A percentile compares a stretch with the other conserved stretches of the same genome.
Conservation (phyloP, 2,797 vertebrate genomes). For the Semotilus atromaculatus region DNA sequence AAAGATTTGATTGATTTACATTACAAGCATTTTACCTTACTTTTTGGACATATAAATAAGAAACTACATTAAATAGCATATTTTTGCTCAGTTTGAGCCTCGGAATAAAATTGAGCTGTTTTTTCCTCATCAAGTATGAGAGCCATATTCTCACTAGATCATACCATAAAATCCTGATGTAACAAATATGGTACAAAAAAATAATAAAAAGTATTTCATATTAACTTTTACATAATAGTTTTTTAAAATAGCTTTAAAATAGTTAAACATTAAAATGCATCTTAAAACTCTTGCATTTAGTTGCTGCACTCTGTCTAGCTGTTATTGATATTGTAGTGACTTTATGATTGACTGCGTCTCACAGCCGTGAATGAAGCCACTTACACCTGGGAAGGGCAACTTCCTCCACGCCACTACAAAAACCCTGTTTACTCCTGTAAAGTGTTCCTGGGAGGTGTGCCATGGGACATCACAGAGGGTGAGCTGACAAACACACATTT, state of each 20-base stretch:
- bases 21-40: not conserved
- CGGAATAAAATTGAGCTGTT: not conserved
- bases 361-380: slow-evolving; percentile 96
- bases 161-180: not conserved
- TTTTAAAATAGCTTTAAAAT: too few species aligned
- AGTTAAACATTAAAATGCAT: not conserved
- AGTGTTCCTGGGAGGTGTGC: slow-evolving; percentile 97
- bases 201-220: not conserved
- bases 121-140: not conserved
- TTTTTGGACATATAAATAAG: not conserved
- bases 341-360: not conserved
- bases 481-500: slow-evolving; percentile 12
- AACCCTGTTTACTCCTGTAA: slow-evolving; percentile 97
- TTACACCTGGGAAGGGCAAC: slow-evolving; percentile 95
- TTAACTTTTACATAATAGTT: not conserved
- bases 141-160: not conserved
- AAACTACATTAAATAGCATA: not conserved
- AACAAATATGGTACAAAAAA: not conserved
- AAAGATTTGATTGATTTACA: not conserved
- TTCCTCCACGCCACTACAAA: slow-evolving; percentile 95
- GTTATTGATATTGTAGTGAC: not conserved
- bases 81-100: not conserved
- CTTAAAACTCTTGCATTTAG: not conserved
- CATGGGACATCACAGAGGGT: slow-evolving; percentile 99
- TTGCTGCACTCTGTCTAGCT: not conserved